A percentile compares a stretch with the other conserved stretches of the same genome.
Evolutionary conservation across 2,888 invertebrate species (phyloP).

Genomic region (Lycaena phlaeas): DNA sequence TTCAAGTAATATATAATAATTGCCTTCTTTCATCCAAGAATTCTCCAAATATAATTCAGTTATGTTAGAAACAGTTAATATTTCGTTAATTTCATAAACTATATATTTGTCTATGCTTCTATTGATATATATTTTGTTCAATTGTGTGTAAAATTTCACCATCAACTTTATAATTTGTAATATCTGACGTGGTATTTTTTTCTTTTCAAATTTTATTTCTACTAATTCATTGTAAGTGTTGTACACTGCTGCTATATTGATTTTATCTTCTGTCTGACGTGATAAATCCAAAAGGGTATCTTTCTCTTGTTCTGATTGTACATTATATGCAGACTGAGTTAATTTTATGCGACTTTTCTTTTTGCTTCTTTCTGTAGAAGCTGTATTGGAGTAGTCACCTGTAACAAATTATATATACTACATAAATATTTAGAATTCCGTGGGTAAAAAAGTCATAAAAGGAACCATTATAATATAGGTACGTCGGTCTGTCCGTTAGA

Average conservation of each 20-base stretch:
- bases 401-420: no score
- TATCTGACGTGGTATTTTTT: conserved; percentile 30
- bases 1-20: conserved; percentile 34
- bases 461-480: no score
- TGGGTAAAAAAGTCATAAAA: no score
- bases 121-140: conserved; percentile 31
- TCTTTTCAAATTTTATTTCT: conserved; percentile 32
- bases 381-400: conserved; percentile 28
- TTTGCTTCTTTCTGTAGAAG: conserved; percentile 24
- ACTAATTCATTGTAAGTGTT: conserved; percentile 29
- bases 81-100: conserved; percentile 34
- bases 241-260: conserved; percentile 27
- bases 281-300: conserved; percentile 7
- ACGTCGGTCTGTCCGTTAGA: no score
- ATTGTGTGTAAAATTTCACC: conserved; percentile 26
- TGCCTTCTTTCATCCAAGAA: conserved; percentile 27
- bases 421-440: no score
- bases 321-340: conserved; percentile 15
- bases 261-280: conserved; percentile 8
- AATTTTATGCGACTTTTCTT: conserved; percentile 24
- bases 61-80: conserved; percentile 30
- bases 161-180: conserved; percentile 34
- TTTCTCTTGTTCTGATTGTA: conserved; percentile 16
- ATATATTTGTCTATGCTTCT: conserved; percentile 25
- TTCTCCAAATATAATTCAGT: conserved; percentile 40